Base-by-base conservation (phyloP, 1,140 invertebrate species). In the Procambarus virginalis region DNA sequence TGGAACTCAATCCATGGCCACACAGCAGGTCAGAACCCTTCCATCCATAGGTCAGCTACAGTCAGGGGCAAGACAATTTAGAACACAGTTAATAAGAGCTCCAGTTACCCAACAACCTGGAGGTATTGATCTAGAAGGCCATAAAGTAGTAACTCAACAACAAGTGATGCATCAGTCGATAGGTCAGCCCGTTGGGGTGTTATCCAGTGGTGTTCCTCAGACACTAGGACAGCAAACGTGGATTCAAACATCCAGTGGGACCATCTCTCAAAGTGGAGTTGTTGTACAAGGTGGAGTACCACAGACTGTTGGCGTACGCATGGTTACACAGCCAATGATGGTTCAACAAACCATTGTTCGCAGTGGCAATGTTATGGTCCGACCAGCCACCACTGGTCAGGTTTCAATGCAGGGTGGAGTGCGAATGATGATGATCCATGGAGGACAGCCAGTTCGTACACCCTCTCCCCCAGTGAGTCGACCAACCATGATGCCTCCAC, bases 341-440 rank as follows among this genome's bases (percentile, higher is more conserved):
- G 85, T 91, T 14, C 90, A 91, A 22, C 90, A 86, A 60, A 78
- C 84, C 17, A 60, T 91, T 75, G 84, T 91, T 14, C 78, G 90
- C 6, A 79, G 90, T 8, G 81, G 90, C 20, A 86, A 70, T 68
- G 85, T 91, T 51, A 91, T 91, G 90, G 90, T 91, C n/a, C 78
- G 85, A 9, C 86, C 86, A 45, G 49, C 80, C 70, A 14, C 58
- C 22, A 58, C 49, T 48, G 82, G 82, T 34, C 84, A 82, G 34
- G 89, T 78, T 55, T n/a, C 51, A 51, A 76, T 84, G 0, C 84
- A 83, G 51, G 90, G 84, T 34, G 70, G 85, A 34, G 86, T 88
- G 6, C 55, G 77, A 58, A 88, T 91, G 86, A 91, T 91, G 91
- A 90, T 90, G 89, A 91, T 91, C 22, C 91, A 91, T 60, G 86